These are phyloP conservation scores for Ailuropoda melanoleuca DNA, from an alignment of 2,113 vertebrate genomes.

Conservation along the genomic window DNA sequence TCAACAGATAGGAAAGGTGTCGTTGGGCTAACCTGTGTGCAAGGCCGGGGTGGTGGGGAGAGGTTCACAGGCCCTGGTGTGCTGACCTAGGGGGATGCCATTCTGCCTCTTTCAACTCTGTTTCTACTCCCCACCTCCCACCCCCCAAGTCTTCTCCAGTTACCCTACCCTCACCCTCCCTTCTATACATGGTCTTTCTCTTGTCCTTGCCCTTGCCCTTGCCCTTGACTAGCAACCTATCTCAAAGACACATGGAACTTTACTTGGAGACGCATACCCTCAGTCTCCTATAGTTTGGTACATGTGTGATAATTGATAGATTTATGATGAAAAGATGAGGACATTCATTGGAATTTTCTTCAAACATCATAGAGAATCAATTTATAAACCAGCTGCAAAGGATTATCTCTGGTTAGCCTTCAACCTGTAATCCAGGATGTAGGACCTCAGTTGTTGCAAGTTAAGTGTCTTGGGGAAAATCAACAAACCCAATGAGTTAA, in stretches of 20 bases:
- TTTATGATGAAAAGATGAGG: constrained; percentile 24
- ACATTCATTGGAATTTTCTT: neutral
- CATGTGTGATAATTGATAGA: neutral
- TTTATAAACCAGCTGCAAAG: neutral
- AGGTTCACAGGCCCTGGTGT: neutral
- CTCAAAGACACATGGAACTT: neutral
- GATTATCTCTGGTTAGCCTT: neutral
- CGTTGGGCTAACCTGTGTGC: neutral
- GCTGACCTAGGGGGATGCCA: neutral
- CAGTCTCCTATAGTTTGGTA: neutral
- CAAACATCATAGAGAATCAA: neutral
- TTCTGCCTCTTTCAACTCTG: neutral
- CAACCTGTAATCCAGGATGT: neutral
- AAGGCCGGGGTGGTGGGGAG: neutral
- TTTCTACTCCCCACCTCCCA: neutral
- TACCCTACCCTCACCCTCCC: neutral
- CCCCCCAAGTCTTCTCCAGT: neutral
- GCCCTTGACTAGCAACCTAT: neutral
- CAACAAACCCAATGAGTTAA: neutral
- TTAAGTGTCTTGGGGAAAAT: neutral
- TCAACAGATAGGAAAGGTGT: neutral
- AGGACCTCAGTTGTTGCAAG: neutral
- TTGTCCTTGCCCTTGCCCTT: neutral
- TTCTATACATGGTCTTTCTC: rapidly evolving
- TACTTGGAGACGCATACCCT: neutral